Percentiles rank a stretch among this genome's conserved stretches.
Evolutionary conservation across 2,888 invertebrate genomes (phyloP).

Genomic region (Emmelina monodactyla): DNA sequence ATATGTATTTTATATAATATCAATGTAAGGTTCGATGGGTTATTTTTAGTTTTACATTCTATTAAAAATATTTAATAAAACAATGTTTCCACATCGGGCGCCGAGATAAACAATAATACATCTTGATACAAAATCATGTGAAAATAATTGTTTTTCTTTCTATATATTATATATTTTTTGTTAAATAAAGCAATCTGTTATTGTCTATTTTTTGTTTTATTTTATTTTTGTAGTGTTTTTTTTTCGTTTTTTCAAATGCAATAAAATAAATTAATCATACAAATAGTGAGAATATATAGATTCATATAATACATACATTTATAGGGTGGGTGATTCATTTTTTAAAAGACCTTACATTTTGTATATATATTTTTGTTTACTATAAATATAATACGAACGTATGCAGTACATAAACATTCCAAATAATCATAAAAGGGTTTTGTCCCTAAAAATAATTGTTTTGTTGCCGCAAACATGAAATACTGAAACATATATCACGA

Average conservation of each 20-base stretch:
- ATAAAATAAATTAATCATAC: too few species aligned
- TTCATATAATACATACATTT: too few species aligned
- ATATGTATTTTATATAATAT: slow-evolving; percentile 63
- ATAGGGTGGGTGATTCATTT: too few species aligned
- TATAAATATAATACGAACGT: too few species aligned
- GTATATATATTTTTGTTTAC: too few species aligned
- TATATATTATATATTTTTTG: slow-evolving; percentile 67
- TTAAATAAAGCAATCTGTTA: slow-evolving; percentile 67
- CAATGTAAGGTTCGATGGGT: slow-evolving; percentile 60
- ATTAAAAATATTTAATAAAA: slow-evolving; percentile 36
- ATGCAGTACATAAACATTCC: too few species aligned
- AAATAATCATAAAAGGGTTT: too few species aligned
- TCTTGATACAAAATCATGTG: slow-evolving; percentile 41
- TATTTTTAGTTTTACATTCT: slow-evolving; percentile 63
- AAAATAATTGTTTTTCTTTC: slow-evolving; percentile 53
- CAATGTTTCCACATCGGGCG: slow-evolving; percentile 46
- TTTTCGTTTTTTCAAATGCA: slow-evolving; percentile 18
- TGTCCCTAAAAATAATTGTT: too few species aligned
- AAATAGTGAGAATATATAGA: too few species aligned
- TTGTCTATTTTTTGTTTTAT: slow-evolving; percentile 51
- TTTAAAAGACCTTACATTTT: too few species aligned
- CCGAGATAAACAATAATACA: slow-evolving; percentile 18
- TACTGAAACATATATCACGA: too few species aligned
- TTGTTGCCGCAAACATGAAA: too few species aligned
- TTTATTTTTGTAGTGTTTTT: slow-evolving; percentile 41